Evolutionary conservation across 2,113 vertebrate genomes (phyloP).

Genomic region (Cheirogaleus medius): DNA sequence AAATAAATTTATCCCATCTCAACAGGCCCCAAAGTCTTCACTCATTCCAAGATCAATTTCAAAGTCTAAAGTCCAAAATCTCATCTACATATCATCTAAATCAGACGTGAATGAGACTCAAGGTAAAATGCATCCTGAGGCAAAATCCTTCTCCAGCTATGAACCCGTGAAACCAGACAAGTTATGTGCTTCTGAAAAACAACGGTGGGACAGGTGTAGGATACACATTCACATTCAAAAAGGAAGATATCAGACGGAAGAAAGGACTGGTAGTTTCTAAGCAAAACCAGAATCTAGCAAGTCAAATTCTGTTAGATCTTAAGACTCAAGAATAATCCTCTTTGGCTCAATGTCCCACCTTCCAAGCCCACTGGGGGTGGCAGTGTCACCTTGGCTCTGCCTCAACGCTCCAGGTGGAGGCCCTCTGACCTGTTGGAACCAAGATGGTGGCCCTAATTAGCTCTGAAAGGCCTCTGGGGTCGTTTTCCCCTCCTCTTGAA

Average conservation of each 20-base stretch:
- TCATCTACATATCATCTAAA: background rate
- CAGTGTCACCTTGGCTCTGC: background rate
- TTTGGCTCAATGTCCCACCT: background rate
- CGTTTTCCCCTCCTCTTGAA: background rate
- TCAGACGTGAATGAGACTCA: background rate
- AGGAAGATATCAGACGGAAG: background rate
- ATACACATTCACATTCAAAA: background rate
- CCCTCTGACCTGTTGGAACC: background rate
- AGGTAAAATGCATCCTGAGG: background rate
- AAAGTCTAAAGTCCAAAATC: background rate
- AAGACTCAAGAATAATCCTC: background rate
- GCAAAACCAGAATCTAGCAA: background rate
- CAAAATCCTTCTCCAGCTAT: background rate
- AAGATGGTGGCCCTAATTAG: background rate
- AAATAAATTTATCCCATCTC: background rate
- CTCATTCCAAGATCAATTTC: background rate
- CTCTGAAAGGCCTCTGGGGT: background rate
- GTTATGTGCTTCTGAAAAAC: background rate
- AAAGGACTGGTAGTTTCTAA: background rate
- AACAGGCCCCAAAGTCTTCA: background rate
- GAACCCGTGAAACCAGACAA: background rate
- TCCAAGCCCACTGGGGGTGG: background rate
- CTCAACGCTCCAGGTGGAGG: background rate
- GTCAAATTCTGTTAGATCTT: background rate
- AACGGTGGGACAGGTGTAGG: background rate